Conservation (phyloP, 2,113 vertebrate genomes). For the Gobio gobio region DNA sequence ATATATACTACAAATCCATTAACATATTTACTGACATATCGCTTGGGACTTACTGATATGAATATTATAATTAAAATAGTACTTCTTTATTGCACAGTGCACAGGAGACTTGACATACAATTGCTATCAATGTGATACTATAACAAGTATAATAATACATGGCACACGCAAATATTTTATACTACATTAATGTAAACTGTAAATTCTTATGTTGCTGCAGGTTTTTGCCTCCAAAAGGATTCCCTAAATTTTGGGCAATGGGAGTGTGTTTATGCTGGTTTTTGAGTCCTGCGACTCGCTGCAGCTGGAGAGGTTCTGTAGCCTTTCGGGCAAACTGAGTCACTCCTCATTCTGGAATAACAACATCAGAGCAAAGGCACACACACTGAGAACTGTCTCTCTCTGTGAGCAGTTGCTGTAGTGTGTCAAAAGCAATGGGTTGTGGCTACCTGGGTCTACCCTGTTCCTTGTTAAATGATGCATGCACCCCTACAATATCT, state of each 20-base stretch:
- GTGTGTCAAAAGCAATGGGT: conserved; percentile 30
- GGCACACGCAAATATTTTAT: not conserved
- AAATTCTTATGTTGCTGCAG: not conserved
- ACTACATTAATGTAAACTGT: not conserved
- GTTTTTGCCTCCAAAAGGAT: not conserved
- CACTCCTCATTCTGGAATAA: conserved; percentile 25
- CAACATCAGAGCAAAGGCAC: conserved; percentile 20
- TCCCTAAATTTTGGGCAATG: not conserved
- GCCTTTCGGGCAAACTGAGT: conserved; percentile 43
- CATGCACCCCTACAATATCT: conserved; percentile 26
- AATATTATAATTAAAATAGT: too few relatives aligned
- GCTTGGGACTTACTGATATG: too few relatives aligned
- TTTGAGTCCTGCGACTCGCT: conserved; percentile 18
- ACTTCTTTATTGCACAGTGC: too few relatives aligned
- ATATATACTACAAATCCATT: too few relatives aligned
- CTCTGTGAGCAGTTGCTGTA: not conserved
- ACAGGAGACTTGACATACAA: too few relatives aligned
- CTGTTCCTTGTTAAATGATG: conserved; percentile 38
- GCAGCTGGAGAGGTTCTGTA: conserved; percentile 31
- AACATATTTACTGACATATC: too few relatives aligned
- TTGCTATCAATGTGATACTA: too few relatives aligned
- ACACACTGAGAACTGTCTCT: not conserved
- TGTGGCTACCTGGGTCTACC: conserved; percentile 29
- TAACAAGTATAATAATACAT: not conserved
- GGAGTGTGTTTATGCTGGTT: not conserved